A percentile compares a stretch with the other conserved stretches of the same genome.
Evolutionary conservation across 2,113 vertebrate genomes (phyloP).

Genomic region (Psettodes erumei): DNA sequence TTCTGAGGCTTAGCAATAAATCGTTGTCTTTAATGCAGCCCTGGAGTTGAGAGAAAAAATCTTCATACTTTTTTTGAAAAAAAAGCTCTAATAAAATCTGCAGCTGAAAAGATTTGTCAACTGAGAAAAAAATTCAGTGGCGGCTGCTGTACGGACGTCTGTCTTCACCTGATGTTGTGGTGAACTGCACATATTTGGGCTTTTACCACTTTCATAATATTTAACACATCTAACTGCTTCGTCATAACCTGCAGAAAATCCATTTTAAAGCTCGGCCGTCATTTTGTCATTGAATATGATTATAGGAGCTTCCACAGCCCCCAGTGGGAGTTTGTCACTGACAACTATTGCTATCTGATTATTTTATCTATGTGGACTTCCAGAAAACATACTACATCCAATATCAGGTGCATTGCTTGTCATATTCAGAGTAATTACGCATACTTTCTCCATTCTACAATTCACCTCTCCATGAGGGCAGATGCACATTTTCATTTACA

Average conservation of each 20-base stretch:
- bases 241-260: no score
- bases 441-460: no score
- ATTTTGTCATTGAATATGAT: no score
- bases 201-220: no score
- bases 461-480: not conserved
- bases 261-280: no score
- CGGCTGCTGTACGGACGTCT: no score
- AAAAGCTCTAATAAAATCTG: not conserved
- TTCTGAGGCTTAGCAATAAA: not conserved
- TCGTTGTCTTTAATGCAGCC: not conserved
- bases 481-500: not conserved
- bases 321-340: not conserved
- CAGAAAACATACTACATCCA: not conserved
- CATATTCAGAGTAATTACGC: no score
- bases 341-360: not conserved
- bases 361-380: not conserved
- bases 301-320: not conserved
- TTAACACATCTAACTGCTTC: no score
- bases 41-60: not conserved
- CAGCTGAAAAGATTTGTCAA: not conserved
- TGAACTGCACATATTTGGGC: no score
- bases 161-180: no score
- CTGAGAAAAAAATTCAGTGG: not conserved
- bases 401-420: not conserved
- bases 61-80: not conserved